phyloP scores from a whole-genome alignment of 2,113 vertebrate genomes.

The Pelmatolapia mariae region DNA sequence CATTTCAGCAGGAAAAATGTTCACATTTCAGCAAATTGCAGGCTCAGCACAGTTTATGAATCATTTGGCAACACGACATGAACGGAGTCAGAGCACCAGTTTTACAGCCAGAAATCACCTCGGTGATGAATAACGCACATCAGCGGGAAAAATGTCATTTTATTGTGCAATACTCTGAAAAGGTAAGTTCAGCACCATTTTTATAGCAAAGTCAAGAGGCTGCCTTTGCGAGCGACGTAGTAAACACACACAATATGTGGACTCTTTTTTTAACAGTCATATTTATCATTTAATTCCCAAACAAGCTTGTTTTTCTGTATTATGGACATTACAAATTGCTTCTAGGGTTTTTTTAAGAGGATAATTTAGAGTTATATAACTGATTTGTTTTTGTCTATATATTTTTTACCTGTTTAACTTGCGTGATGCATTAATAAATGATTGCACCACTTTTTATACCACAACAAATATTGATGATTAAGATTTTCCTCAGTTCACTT shows the following conservation, averaged over 20 bases:
- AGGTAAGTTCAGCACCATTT: conserved; percentile 5
- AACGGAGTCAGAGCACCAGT: conserved; percentile 42
- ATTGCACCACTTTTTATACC: neutral
- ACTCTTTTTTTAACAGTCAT: neutral
- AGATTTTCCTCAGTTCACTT: neutral
- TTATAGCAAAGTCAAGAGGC: neutral
- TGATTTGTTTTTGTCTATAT: neutral
- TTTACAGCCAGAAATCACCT: conserved; percentile 28
- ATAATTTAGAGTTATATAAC: neutral
- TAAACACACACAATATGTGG: neutral
- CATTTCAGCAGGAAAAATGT: conserved; percentile 50
- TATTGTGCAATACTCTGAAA: conserved; percentile 8
- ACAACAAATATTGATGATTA: neutral
- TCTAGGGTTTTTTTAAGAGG: neutral
- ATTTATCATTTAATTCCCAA: neutral
- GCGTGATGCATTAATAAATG: neutral
- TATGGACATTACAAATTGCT: neutral
- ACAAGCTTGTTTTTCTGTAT: neutral
- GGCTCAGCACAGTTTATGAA: conserved; percentile 61
- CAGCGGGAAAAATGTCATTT: conserved; percentile 16
- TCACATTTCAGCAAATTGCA: conserved; percentile 44
- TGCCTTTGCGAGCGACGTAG: neutral
- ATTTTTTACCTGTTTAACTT: neutral
- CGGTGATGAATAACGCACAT: conserved; percentile 35
- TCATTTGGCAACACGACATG: conserved; percentile 53